Base-by-base conservation (phyloP, 2,888 invertebrate species). In the Agrilus biguttatus region DNA sequence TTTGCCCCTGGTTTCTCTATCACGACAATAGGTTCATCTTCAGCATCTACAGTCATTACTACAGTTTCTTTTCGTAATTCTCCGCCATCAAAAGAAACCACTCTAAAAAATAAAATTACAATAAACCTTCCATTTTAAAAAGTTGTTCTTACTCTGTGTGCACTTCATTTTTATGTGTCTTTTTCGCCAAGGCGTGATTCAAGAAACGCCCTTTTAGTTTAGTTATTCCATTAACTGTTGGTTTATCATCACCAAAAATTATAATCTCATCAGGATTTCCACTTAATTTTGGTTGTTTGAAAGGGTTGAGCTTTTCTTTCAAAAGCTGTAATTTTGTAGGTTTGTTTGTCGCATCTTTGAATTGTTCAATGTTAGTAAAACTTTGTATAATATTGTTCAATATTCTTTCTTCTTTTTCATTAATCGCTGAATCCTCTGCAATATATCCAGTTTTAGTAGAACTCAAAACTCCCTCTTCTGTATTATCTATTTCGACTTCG, bases 121-220 rank as follows among this genome's bases (percentile, higher is more conserved):
- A 14, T 33, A 33, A 14, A 17, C 17, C 21, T 28, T 12, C 5
- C 33, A 39, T 19, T 37, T 36, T 37, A 39, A n/a, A 32, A 32
- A 40, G 12, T 34, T 13, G 17, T 19, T 50, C 64, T 62, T 63
- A 77, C 77, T 66, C 75, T 53, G 75, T 62, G 58, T 77, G 68
- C 49, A 75, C 65, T 56, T 73, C 68, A 54, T 73, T 63, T 61
- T 75, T 66, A 48, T 76, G 69, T 42, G 68, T 69, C 1, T 67
- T 74, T 45, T 72, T 73, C 36, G 71, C 69, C 4, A 28, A 10
- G 0, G 78, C 69, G 53, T 87, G 86, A 56, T 77, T 77, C 33
- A 78, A 67, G 58, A 85, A 83, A 48, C 85, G 71, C 51, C 84
- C 73, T 60, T 84, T 77, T 32, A 90, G 68, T 43, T 74, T 67